phyloP scores from a whole-genome alignment of 92 coral and sea anemone species.

The Ricordea florida region DNA sequence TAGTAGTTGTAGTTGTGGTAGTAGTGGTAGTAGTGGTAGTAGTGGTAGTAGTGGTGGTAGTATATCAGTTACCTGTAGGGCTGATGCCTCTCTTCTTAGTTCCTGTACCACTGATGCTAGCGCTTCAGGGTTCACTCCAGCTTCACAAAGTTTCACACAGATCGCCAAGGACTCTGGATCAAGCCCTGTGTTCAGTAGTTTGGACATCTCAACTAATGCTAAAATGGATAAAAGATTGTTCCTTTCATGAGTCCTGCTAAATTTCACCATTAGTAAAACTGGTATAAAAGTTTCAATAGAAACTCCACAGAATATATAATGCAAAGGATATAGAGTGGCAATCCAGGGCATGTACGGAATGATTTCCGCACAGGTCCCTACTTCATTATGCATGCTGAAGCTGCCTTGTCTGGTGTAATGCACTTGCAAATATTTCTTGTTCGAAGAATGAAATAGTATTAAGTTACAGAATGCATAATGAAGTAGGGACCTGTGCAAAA shows the following conservation, averaged over 20 bases:
- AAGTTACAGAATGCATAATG: too few relatives aligned
- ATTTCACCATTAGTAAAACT: too few relatives aligned
- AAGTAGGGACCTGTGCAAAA: too few relatives aligned
- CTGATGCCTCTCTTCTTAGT: constrained; percentile 87
- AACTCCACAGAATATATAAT: too few relatives aligned
- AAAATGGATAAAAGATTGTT: not conserved
- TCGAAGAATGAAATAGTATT: too few relatives aligned
- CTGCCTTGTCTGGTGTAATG: too few relatives aligned
- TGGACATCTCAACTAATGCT: constrained; percentile 95
- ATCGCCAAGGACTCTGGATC: constrained; percentile 95
- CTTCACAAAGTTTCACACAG: constrained; percentile 97
- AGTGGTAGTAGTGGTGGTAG: not conserved
- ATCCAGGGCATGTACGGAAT: too few relatives aligned
- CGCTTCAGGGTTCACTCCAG: constrained; percentile 98
- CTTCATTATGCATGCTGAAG: too few relatives aligned
- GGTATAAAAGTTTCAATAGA: not conserved
- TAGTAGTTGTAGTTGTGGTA: not conserved
- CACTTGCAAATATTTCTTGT: too few relatives aligned
- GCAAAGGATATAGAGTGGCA: too few relatives aligned
- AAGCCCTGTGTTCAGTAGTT: constrained; percentile 93
- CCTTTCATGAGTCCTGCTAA: too few relatives aligned
- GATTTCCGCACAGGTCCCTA: too few relatives aligned
- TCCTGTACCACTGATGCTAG: constrained; percentile 94
- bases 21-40: not conserved
- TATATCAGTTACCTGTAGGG: constrained; percentile 65